Percentiles rank a stretch among this genome's conserved stretches.
Conservation (phyloP, 2,888 invertebrate genomes). For the Polydrusus tereticollis region DNA sequence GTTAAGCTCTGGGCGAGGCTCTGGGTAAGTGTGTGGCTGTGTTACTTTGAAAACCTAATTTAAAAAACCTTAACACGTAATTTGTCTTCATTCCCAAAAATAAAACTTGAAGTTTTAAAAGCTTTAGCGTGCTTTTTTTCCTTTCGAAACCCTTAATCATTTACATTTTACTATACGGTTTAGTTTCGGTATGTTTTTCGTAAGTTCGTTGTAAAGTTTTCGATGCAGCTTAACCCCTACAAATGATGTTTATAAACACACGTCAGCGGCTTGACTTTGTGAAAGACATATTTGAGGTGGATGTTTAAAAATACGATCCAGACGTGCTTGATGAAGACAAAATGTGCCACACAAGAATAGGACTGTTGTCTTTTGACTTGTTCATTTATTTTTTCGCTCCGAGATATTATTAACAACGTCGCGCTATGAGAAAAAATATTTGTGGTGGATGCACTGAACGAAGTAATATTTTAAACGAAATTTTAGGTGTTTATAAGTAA, state of each 20-base stretch:
- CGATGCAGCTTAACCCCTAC: conserved; percentile 36
- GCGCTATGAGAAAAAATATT: not conserved
- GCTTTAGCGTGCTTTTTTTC: conserved; percentile 22
- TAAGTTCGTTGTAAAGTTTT: conserved; percentile 18
- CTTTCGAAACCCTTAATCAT: not conserved
- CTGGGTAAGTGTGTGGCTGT: not conserved
- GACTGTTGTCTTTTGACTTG: conserved; percentile 25
- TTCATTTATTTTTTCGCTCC: conserved; percentile 23
- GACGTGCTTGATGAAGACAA: conserved; percentile 32
- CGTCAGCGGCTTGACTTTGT: conserved; percentile 37
- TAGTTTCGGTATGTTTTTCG: conserved; percentile 19
- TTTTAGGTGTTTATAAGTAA: too few species aligned
- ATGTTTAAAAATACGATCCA: conserved; percentile 40
- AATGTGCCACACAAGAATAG: conserved; percentile 37
- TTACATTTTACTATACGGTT: not conserved
- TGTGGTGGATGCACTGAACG: too few species aligned
- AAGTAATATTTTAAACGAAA: too few species aligned
- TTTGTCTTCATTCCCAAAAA: conserved; percentile 39
- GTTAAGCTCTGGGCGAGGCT: not conserved
- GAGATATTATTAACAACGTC: not conserved
- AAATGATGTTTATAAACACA: conserved; percentile 42
- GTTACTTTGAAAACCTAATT: conserved; percentile 2
- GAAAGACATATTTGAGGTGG: conserved; percentile 39
- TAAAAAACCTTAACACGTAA: conserved; percentile 15
- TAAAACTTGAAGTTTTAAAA: conserved; percentile 30